Conservation (phyloP, 2,888 invertebrate genomes). For the Melipona bicolor region DNA sequence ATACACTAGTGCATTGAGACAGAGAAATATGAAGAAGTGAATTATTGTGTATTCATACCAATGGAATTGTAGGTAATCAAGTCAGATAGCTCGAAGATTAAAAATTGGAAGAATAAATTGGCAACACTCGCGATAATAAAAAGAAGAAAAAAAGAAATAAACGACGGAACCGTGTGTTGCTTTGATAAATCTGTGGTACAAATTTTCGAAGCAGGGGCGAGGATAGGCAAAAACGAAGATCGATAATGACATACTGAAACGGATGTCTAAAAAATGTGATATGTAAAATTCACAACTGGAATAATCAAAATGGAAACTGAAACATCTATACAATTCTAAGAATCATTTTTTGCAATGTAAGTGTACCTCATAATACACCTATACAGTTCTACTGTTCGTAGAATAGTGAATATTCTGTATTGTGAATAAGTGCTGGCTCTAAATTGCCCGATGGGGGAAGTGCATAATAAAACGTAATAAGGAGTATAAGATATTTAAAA, state of each 20-base stretch:
- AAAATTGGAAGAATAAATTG: background rate
- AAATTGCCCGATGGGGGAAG: constrained; percentile 78
- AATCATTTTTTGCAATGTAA: constrained; percentile 36
- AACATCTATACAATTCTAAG: constrained; percentile 61
- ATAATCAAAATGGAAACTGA: constrained; percentile 70
- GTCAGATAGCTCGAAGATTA: constrained; percentile 1
- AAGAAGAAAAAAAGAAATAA: background rate
- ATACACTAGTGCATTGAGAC: constrained; percentile 23
- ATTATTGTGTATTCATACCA: constrained; percentile 35
- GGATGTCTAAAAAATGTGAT: constrained; percentile 73
- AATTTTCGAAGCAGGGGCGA: constrained; percentile 31
- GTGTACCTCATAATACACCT: constrained; percentile 61
- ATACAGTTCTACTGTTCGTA: constrained; percentile 55
- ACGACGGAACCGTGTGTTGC: constrained; percentile 34
- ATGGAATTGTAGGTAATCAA: constrained; percentile 29
- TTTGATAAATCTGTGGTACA: constrained; percentile 56
- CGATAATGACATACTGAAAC: constrained; percentile 53
- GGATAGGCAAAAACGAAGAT: constrained; percentile 30
- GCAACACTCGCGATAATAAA: constrained; percentile 15
- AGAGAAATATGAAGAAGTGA: constrained; percentile 22
- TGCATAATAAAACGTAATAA: constrained; percentile 78
- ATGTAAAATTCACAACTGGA: constrained; percentile 66
- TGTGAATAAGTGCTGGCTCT: constrained; percentile 78
- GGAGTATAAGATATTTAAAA: constrained; percentile 54
- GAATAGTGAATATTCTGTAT: constrained; percentile 42